These are phyloP conservation scores for Cylindroiulus punctatus DNA, from an alignment of 2,888 invertebrate genomes.

Conservation along the genomic window DNA sequence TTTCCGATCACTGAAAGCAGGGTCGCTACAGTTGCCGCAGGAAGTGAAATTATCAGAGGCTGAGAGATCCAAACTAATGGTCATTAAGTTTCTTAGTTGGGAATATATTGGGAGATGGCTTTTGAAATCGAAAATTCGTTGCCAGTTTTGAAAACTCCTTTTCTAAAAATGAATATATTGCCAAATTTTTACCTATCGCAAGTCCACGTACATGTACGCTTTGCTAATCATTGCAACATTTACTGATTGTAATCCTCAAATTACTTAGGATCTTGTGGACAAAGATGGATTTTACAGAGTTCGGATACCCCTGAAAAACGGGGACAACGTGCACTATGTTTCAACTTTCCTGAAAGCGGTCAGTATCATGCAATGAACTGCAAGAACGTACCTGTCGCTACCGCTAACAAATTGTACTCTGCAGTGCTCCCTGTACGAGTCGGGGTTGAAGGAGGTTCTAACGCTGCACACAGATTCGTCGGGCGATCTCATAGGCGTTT, in stretches of 20 bases:
- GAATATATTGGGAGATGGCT: background rate
- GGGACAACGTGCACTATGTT: conserved; percentile 67
- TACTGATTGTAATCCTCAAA: too few species aligned
- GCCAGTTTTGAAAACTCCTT: too few species aligned
- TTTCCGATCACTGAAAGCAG: conserved; percentile 4
- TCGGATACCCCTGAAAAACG: conserved; percentile 75
- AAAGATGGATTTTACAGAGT: conserved; percentile 80
- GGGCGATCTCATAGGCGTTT: conserved; percentile 76
- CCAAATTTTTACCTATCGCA: too few species aligned
- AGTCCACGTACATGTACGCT: too few species aligned
- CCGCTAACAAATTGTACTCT: background rate
- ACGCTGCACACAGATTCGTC: conserved; percentile 82
- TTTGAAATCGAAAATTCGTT: too few species aligned
- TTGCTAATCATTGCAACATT: too few species aligned
- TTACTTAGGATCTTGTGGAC: conserved; percentile 72
- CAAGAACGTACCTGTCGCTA: background rate
- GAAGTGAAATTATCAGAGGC: conserved; percentile 46
- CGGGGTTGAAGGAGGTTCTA: conserved; percentile 80
- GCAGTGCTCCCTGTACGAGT: conserved; percentile 79
- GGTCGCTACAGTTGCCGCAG: background rate
- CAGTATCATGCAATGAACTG: background rate
- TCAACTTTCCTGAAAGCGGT: conserved; percentile 49
- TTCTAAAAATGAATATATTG: too few species aligned
- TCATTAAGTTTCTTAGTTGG: background rate
- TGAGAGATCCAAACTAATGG: conserved; percentile 39